Percentiles rank a stretch among this genome's conserved stretches.
Evolutionary conservation across 2,113 vertebrate genomes (phyloP).

Genomic region (Corynorhinus townsendii): DNA sequence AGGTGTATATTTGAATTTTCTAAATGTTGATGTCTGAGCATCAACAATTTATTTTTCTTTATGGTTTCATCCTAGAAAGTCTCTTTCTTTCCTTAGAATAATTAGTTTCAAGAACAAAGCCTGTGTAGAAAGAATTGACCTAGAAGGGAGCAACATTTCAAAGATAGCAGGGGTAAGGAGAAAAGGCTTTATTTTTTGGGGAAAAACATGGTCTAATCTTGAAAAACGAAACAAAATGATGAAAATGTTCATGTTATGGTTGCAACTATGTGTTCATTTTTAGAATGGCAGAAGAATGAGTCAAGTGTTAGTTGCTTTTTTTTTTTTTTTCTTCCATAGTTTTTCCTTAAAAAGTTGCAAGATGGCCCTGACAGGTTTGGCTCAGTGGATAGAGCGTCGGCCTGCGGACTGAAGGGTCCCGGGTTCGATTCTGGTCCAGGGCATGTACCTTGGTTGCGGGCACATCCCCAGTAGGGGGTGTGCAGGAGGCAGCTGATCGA

Average conservation of each 20-base stretch:
- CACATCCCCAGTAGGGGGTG: no score
- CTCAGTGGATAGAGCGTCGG: no score
- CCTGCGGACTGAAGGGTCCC: no score
- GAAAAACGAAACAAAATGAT: conserved; percentile 41
- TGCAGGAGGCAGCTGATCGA: no score
- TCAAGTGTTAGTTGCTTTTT: conserved; percentile 4
- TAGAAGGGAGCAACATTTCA: neutral
- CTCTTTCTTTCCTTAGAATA: conserved; percentile 42
- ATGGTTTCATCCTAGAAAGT: neutral
- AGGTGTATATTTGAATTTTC: neutral
- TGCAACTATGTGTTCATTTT: conserved; percentile 29
- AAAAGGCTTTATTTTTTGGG: neutral
- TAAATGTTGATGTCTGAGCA: neutral
- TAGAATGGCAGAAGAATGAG: conserved; percentile 9
- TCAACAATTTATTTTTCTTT: neutral
- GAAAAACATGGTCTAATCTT: neutral
- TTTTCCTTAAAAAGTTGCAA: conserved; percentile 34
- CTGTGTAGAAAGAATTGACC: neutral
- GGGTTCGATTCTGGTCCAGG: no score
- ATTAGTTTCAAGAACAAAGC: neutral
- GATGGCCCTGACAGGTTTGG: no score
- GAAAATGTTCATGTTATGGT: neutral
- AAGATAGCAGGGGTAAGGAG: neutral
- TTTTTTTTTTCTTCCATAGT: neutral
- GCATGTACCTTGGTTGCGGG: no score